phyloP scores from a whole-genome alignment of 2,113 vertebrate species.

The Laticauda colubrina region DNA sequence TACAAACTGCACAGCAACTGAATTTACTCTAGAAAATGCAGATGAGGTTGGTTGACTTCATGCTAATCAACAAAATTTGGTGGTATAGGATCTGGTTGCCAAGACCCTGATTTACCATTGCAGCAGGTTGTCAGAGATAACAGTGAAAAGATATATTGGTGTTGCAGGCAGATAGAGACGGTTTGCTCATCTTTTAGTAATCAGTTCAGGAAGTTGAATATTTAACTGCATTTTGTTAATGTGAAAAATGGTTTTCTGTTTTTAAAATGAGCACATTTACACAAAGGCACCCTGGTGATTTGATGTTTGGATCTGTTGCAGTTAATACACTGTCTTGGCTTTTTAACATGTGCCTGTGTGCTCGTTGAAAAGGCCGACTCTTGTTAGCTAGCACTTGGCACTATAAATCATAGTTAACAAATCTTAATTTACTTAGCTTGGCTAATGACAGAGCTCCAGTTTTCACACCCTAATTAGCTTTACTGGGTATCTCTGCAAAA shows the following conservation, averaged over 20 bases:
- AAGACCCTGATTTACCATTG: neutral
- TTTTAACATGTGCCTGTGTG: slow-evolving; percentile 6
- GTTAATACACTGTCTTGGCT: slow-evolving; percentile 50
- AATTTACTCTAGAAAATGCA: neutral
- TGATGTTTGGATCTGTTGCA: slow-evolving; percentile 33
- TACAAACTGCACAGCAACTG: neutral
- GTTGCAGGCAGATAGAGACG: slow-evolving; percentile 24
- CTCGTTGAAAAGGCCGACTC: slow-evolving; percentile 36
- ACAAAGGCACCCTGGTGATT: slow-evolving; percentile 31
- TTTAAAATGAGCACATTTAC: slow-evolving; percentile 39
- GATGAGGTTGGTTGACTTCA: neutral
- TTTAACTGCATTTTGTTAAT: slow-evolving; percentile 44
- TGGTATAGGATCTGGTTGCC: neutral
- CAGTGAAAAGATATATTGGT: slow-evolving; percentile 46
- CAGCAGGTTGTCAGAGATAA: neutral
- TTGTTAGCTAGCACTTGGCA: slow-evolving; percentile 41
- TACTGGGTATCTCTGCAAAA: slow-evolving; percentile 51
- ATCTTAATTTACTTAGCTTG: slow-evolving; percentile 62
- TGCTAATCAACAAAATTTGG: neutral
- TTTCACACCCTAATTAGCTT: slow-evolving; percentile 68
- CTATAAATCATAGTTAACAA: slow-evolving; percentile 67
- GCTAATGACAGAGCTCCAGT: slow-evolving; percentile 63
- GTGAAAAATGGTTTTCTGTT: slow-evolving; percentile 43
- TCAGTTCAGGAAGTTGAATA: slow-evolving; percentile 49
- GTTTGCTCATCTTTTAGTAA: slow-evolving; percentile 37